Percentiles rank a stretch among this genome's conserved stretches.
These are phyloP conservation scores for Synchiropus splendidus DNA, from an alignment of 2,113 vertebrate species.

Conservation along the genomic window DNA sequence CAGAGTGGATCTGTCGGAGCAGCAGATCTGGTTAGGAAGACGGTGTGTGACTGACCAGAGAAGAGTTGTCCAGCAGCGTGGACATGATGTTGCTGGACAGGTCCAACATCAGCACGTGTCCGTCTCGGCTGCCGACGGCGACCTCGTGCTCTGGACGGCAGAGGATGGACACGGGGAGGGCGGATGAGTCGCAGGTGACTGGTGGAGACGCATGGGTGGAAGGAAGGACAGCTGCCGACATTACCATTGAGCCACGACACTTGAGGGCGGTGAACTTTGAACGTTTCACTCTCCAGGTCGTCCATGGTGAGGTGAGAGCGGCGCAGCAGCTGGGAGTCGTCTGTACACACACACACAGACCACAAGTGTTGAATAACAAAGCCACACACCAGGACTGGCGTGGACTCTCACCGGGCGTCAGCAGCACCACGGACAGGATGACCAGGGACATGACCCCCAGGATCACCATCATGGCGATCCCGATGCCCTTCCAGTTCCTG, in stretches of 20 bases:
- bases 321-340: conserved; percentile 59
- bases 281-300: conserved; percentile 63
- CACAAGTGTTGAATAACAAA: no score
- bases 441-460: conserved; percentile 71
- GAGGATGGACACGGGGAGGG: not conserved
- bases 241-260: conserved; percentile 67
- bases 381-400: no score
- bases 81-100: conserved; percentile 59
- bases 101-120: conserved; percentile 61
- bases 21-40: no score
- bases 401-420: conserved; percentile 65
- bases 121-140: conserved; percentile 59
- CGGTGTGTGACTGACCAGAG: conserved; percentile 62
- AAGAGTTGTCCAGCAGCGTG: conserved; percentile 68
- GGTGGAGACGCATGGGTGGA: no score
- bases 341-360: conserved; percentile 27
- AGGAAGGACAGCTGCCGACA: not conserved
- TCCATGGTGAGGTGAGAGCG: conserved; percentile 65
- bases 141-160: conserved; percentile 60
- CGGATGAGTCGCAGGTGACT: no score
- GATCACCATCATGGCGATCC: conserved; percentile 73
- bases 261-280: conserved; percentile 59
- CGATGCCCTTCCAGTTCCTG: conserved; percentile 76
- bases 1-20: no score
- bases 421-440: conserved; percentile 66